Evolutionary conservation across 2,797 vertebrate species (phyloP).

Genomic region (Botia almorhae): DNA sequence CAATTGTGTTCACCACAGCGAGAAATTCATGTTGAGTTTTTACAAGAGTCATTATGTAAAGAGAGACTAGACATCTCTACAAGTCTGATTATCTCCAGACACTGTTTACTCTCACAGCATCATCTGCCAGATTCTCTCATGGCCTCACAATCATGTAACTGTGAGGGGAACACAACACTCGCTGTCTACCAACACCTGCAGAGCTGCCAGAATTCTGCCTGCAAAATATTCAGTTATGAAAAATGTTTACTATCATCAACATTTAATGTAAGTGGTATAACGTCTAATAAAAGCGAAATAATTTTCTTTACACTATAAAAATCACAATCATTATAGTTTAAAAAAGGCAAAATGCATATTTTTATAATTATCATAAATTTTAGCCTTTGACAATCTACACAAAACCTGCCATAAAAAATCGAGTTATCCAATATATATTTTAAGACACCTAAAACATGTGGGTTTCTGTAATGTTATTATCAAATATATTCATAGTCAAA

Average conservation of each 20-base stretch:
- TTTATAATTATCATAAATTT: too few relatives aligned
- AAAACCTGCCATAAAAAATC: too few relatives aligned
- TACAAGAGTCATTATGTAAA: constrained; percentile 40
- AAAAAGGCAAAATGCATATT: too few relatives aligned
- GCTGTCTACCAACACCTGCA: neutral
- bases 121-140: constrained; percentile 28
- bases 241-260: neutral
- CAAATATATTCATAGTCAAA: too few relatives aligned
- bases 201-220: neutral
- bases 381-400: too few relatives aligned
- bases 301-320: too few relatives aligned
- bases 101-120: constrained; percentile 13
- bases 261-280: neutral
- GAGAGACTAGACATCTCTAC: constrained; percentile 10
- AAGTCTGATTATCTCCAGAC: constrained; percentile 19
- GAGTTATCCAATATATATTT: too few relatives aligned
- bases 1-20: neutral
- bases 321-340: too few relatives aligned
- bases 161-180: neutral
- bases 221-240: neutral
- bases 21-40: constrained; percentile 12
- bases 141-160: constrained; percentile 8
- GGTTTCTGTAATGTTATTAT: too few relatives aligned
- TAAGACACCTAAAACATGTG: too few relatives aligned
- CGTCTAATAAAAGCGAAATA: neutral